Evolutionary conservation across 1,140 invertebrate genomes (phyloP).

Genomic region (Aphaenogaster rudis): DNA sequence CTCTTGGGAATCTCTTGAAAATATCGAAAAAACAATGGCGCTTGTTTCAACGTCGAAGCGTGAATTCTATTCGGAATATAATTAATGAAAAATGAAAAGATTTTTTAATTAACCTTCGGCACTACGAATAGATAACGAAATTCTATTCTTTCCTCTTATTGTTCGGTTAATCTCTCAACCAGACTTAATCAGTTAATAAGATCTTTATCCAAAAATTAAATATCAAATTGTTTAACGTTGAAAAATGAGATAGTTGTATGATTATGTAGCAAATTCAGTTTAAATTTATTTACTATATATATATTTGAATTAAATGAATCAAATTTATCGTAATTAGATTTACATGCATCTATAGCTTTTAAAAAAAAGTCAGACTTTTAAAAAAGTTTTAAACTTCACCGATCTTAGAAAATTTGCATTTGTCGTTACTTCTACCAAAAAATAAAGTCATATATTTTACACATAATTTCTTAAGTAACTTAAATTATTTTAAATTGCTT

Average conservation of each 20-base stretch:
- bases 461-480: not conserved
- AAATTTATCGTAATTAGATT: not conserved
- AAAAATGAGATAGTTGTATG: not conserved
- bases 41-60: not conserved
- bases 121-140: not conserved
- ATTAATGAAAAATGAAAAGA: not conserved
- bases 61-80: not conserved
- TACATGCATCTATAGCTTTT: not conserved
- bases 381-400: not conserved
- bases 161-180: not conserved
- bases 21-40: not conserved
- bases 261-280: not conserved
- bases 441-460: conserved; percentile 8
- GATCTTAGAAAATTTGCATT: not conserved
- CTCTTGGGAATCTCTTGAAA: conserved; percentile 30
- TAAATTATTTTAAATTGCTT: not conserved
- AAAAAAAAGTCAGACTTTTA: not conserved
- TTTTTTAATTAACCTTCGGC: not conserved
- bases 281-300: not conserved
- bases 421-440: not conserved
- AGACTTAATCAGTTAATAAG: not conserved
- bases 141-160: not conserved
- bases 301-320: too few species aligned
- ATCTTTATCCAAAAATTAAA: not conserved
- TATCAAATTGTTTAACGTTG: not conserved